A percentile compares a stretch with the other conserved stretches of the same genome.
Conservation (phyloP, 1,140 invertebrate species). For the Cotesia chilonis region DNA sequence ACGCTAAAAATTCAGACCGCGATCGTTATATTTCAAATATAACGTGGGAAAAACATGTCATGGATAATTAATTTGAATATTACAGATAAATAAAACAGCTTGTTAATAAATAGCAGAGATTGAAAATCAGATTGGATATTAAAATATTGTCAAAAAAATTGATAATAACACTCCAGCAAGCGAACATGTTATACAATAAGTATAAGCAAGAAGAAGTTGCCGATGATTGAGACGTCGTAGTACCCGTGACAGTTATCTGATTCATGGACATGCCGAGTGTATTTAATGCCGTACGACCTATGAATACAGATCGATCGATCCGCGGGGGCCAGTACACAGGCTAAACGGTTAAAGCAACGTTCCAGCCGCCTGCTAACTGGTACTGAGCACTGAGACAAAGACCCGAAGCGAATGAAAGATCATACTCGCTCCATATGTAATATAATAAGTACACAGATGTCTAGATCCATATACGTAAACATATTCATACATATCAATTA, state of each 20-base stretch:
- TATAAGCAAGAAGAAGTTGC: constrained; percentile 24
- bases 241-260: constrained; percentile 67
- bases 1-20: no score
- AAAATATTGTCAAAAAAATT: neutral
- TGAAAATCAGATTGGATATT: neutral
- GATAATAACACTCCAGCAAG: neutral
- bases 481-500: neutral
- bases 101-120: neutral
- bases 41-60: neutral
- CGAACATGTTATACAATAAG: neutral
- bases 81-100: neutral
- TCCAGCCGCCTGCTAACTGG: neutral
- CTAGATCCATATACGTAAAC: neutral
- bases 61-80: no score
- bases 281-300: constrained; percentile 67
- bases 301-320: constrained; percentile 66
- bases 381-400: constrained; percentile 12
- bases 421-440: neutral
- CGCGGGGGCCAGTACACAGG: constrained; percentile 19
- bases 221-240: constrained; percentile 64
- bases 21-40: no score
- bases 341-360: constrained; percentile 17
- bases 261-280: constrained; percentile 67
- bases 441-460: neutral
- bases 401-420: constrained; percentile 6